Evolutionary conservation across 1,140 invertebrate genomes (phyloP).

Genomic region (Zaprionus gabonicus): DNA sequence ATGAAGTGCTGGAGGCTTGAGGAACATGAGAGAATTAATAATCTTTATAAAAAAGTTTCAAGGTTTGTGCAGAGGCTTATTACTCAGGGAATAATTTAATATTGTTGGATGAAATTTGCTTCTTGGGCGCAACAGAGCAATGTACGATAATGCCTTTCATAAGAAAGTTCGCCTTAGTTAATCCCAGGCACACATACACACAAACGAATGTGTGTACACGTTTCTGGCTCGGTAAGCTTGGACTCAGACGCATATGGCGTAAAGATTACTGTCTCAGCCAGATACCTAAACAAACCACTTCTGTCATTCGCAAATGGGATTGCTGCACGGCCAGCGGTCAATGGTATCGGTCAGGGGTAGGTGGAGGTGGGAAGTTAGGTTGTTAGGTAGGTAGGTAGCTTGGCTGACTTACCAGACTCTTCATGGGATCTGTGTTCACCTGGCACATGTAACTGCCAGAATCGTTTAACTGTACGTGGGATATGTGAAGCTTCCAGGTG

Average conservation of each 20-base stretch:
- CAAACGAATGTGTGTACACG: neutral
- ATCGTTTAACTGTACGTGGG: slow-evolving; percentile 94
- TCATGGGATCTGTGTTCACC: slow-evolving; percentile 96
- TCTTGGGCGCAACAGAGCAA: slow-evolving; percentile 3
- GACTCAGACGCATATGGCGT: slow-evolving; percentile 45
- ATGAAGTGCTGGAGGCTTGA: slow-evolving; percentile 4
- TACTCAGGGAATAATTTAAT: slow-evolving; percentile 6
- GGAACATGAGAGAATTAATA: neutral
- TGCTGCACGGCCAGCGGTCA: neutral
- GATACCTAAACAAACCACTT: slow-evolving; percentile 28
- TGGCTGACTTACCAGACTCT: slow-evolving; percentile 89
- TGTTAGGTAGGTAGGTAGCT: neutral
- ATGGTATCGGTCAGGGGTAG: neutral
- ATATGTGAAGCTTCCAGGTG: slow-evolving; percentile 95
- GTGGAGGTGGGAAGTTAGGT: neutral
- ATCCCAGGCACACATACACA: slow-evolving; percentile 30
- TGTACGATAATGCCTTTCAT: neutral
- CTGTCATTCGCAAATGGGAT: slow-evolving; percentile 31
- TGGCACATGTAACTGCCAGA: slow-evolving; percentile 96
- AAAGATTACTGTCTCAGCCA: slow-evolving; percentile 41
- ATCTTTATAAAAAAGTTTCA: slow-evolving; percentile 1
- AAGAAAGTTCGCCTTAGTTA: slow-evolving; percentile 22
- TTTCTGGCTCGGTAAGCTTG: slow-evolving; percentile 31
- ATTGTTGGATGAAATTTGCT: neutral
- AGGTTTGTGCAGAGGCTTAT: slow-evolving; percentile 1